phyloP scores from a whole-genome alignment of 2,888 invertebrate species.

The Boloria euphrosyne region DNA sequence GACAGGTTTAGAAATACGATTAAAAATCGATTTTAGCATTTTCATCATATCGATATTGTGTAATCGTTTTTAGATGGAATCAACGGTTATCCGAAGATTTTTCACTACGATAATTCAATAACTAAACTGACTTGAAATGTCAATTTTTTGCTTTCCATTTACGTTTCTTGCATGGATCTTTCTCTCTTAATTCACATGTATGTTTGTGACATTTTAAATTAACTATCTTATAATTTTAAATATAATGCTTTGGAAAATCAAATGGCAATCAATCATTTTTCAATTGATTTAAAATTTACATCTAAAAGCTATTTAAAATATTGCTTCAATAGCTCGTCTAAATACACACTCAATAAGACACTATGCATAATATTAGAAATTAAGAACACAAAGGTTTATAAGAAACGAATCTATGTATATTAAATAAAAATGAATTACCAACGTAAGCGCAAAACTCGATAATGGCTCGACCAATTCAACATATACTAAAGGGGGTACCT shows the following conservation, averaged over 20 bases:
- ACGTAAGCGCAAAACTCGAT: too few relatives aligned
- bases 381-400: background rate
- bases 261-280: background rate
- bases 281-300: background rate
- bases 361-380: background rate
- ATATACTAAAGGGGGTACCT: too few relatives aligned
- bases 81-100: too few relatives aligned
- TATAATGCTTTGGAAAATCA: background rate
- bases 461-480: too few relatives aligned
- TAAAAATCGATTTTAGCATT: slow-evolving; percentile 4
- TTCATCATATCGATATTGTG: background rate
- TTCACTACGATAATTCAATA: too few relatives aligned
- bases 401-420: too few relatives aligned
- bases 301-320: background rate
- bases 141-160: too few relatives aligned
- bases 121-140: too few relatives aligned
- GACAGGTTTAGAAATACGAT: background rate
- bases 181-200: too few relatives aligned
- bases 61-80: background rate
- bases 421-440: too few relatives aligned
- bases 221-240: background rate
- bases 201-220: too few relatives aligned
- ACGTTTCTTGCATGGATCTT: too few relatives aligned
- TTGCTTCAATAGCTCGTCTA: background rate
- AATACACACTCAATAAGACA: background rate